Evolutionary conservation across 2,888 invertebrate species (phyloP).

Genomic region (Drosophila buzzatii): DNA sequence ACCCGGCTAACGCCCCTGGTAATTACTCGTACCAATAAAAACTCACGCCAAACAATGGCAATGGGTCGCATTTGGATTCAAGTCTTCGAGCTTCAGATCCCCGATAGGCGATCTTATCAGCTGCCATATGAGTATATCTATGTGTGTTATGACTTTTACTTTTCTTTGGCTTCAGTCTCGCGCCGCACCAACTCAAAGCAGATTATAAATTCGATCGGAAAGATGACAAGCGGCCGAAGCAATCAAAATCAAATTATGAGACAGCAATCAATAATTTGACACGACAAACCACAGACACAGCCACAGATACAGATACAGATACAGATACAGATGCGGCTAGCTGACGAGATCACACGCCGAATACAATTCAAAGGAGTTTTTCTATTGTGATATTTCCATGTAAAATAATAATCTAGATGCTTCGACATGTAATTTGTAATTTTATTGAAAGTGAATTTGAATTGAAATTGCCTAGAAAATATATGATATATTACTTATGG

Average conservation of each 20-base stretch:
- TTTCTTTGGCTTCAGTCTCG: constrained; percentile 59
- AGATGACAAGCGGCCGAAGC: constrained; percentile 60
- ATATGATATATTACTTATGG: not conserved
- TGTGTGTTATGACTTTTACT: constrained; percentile 78
- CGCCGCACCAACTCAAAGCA: constrained; percentile 75
- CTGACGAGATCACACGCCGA: not conserved
- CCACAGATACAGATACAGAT: too few species aligned
- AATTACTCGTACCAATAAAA: constrained; percentile 73
- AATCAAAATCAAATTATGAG: constrained; percentile 71
- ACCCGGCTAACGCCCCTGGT: constrained; percentile 54
- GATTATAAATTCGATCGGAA: constrained; percentile 69
- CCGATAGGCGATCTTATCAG: constrained; percentile 66
- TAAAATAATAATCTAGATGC: not conserved
- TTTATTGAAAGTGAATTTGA: not conserved
- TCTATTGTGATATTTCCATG: not conserved
- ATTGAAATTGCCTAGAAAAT: not conserved
- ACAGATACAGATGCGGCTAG: not conserved
- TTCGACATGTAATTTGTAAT: not conserved
- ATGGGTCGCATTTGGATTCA: constrained; percentile 2
- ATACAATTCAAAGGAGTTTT: not conserved
- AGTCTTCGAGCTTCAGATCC: constrained; percentile 31
- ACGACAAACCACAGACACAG: constrained; percentile 35
- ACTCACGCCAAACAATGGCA: constrained; percentile 72
- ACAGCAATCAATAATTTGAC: constrained; percentile 73
- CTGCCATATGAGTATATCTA: constrained; percentile 32